Percentiles rank a stretch among this genome's conserved stretches.
phyloP scores from a whole-genome alignment of 2,113 vertebrate genomes.

The Ptychochromis oligacanthus region DNA sequence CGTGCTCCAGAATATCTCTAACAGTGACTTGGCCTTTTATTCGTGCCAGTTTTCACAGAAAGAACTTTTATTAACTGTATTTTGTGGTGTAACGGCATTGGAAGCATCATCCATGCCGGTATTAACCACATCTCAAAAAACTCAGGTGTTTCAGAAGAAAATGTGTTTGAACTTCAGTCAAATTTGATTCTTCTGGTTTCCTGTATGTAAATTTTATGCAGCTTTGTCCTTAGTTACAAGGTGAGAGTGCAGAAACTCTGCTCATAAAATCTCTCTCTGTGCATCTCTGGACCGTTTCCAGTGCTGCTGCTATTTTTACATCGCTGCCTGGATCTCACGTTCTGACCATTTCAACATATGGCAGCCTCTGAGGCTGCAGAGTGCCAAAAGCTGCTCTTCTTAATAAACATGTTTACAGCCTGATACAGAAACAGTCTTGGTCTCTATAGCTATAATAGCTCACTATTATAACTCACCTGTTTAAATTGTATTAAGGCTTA shows the following conservation, averaged over 20 bases:
- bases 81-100: background rate
- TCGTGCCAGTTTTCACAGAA: background rate
- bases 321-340: background rate
- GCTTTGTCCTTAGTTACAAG: background rate
- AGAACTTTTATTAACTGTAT: background rate
- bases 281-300: background rate
- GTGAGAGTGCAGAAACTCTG: background rate
- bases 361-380: too few relatives aligned
- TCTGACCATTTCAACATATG: background rate
- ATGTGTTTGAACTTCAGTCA: background rate
- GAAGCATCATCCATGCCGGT: background rate
- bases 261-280: background rate
- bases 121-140: background rate
- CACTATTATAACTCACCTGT: constrained; percentile 3
- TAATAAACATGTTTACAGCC: background rate
- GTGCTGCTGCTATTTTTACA: background rate
- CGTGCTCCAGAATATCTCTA: constrained; percentile 2
- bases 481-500: background rate
- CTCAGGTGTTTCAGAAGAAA: background rate
- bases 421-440: too few relatives aligned
- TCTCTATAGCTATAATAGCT: background rate
- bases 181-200: background rate
- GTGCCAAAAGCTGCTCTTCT: too few relatives aligned
- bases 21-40: constrained; percentile 23
- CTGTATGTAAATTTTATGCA: too few relatives aligned